A percentile compares a stretch with the other conserved stretches of the same genome.
Evolutionary conservation across 2,797 vertebrate genomes (phyloP).

Genomic region (Ctenopoma kingsleyae): DNA sequence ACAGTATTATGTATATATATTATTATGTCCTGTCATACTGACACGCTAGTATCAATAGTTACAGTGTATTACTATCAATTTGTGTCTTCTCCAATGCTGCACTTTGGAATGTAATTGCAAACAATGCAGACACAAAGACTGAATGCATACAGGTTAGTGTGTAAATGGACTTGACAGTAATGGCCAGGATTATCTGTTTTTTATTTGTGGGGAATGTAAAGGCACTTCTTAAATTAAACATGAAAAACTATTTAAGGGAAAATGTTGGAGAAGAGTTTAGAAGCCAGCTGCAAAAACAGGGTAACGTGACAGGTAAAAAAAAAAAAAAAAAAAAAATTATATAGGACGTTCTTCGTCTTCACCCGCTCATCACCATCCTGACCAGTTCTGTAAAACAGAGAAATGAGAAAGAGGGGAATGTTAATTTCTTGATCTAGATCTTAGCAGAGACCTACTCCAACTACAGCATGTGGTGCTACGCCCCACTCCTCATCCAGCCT

Average conservation of each 20-base stretch:
- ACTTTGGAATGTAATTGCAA: conserved; percentile 77
- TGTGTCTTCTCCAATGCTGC: conserved; percentile 53
- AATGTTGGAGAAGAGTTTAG: conserved; percentile 19
- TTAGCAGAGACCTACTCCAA: conserved; percentile 50
- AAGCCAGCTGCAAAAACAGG: conserved; percentile 65
- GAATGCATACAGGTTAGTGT: conserved; percentile 61
- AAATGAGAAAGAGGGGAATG: conserved; percentile 39
- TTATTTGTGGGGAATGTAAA: conserved; percentile 82
- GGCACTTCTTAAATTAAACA: conserved; percentile 88
- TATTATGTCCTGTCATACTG: conserved; percentile 41
- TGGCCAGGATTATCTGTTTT: conserved; percentile 48
- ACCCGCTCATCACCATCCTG: conserved; percentile 89
- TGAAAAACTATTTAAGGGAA: conserved; percentile 59
- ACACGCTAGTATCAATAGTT: conserved; percentile 54
- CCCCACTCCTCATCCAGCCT: conserved; percentile 27
- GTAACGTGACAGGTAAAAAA: conserved; percentile 46
- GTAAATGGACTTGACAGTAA: conserved; percentile 37
- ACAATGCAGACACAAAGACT: conserved; percentile 60
- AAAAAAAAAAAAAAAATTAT: conserved; percentile 25
- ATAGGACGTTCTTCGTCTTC: conserved; percentile 73
- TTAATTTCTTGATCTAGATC: conserved; percentile 25
- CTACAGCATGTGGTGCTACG: conserved; percentile 61
- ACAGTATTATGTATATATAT: conserved; percentile 44
- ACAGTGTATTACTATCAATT: conserved; percentile 50
- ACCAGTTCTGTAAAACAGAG: conserved; percentile 82